Evolutionary conservation across 2,797 vertebrate genomes (phyloP).

Genomic region (Avahi laniger): DNA sequence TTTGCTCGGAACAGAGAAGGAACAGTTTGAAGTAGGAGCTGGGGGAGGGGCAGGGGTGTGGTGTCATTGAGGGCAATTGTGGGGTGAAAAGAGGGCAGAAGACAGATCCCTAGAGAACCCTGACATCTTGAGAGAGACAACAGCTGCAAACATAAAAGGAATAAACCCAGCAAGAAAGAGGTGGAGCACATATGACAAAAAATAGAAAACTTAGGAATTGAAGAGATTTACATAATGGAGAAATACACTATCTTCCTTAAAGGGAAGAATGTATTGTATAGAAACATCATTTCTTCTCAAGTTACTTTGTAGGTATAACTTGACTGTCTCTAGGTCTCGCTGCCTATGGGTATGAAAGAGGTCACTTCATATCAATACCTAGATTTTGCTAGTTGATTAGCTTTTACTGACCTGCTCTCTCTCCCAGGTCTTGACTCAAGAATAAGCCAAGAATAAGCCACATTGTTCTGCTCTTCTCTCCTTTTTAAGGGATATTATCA

Average conservation of each 20-base stretch:
- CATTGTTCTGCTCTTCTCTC: not conserved
- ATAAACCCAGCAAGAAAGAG: slow-evolving; percentile 1
- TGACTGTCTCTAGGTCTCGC: not conserved
- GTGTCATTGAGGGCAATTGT: not conserved
- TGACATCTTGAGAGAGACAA: not conserved
- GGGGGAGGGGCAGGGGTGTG: not conserved
- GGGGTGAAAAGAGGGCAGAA: not conserved
- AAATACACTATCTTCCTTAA: slow-evolving; percentile 1
- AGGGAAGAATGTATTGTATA: not conserved
- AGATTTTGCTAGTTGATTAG: slow-evolving; percentile 27
- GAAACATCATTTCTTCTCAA: slow-evolving; percentile 35
- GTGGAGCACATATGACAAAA: not conserved
- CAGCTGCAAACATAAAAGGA: not conserved
- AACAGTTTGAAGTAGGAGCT: not conserved
- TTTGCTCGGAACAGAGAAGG: slow-evolving; percentile 41
- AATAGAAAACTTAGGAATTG: not conserved
- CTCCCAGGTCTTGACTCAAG: not conserved
- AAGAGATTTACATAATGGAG: slow-evolving; percentile 36
- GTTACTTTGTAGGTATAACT: slow-evolving; percentile 19
- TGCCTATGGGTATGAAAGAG: not conserved
- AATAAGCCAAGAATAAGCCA: slow-evolving; percentile 7
- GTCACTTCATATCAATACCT: not conserved
- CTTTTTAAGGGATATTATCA: not conserved
- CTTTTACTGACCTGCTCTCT: not conserved
- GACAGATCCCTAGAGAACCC: not conserved